phyloP scores from a whole-genome alignment of 2,888 invertebrate species.

The Ennomos quercinarius region DNA sequence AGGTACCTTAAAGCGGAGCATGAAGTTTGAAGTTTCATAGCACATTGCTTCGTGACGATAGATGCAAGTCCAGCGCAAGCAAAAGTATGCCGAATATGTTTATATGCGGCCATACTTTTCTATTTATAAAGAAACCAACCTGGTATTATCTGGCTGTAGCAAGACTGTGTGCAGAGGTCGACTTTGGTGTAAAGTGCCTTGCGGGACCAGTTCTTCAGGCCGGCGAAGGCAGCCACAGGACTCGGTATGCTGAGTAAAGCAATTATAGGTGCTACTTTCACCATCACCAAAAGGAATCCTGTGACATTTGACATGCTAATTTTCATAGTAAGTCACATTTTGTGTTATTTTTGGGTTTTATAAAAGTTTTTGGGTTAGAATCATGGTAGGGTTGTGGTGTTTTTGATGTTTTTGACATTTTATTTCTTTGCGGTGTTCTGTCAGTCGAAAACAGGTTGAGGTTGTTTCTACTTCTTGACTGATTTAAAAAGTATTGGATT shows the following conservation, averaged over 20 bases:
- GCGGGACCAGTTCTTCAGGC: constrained; percentile 70
- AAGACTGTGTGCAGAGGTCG: constrained; percentile 75
- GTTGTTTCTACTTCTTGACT: not conserved
- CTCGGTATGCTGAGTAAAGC: constrained; percentile 71
- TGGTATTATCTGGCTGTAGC: constrained; percentile 67
- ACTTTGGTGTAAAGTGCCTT: constrained; percentile 68
- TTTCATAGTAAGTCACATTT: constrained; percentile 32
- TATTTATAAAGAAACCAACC: constrained; percentile 21
- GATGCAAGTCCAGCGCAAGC: too few relatives aligned
- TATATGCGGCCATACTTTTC: not conserved
- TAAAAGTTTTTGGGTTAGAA: constrained; percentile 37
- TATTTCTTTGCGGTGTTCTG: constrained; percentile 21
- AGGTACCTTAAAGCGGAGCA: too few relatives aligned
- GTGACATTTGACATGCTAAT: constrained; percentile 59
- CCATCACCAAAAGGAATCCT: constrained; percentile 65
- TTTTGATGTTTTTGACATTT: constrained; percentile 16
- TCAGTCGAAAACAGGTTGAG: constrained; percentile 6
- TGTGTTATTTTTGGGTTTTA: constrained; percentile 35
- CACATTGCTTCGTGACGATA: too few relatives aligned
- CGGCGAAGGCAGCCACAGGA: constrained; percentile 66
- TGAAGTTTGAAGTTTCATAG: too few relatives aligned
- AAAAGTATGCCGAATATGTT: too few relatives aligned
- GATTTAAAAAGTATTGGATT: too few relatives aligned
- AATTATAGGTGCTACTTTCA: constrained; percentile 66
- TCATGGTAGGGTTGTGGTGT: constrained; percentile 21